Percentiles rank a stretch among this genome's conserved stretches.
Conservation (phyloP, 1,140 invertebrate genomes). For the Scylla paramamosain region DNA sequence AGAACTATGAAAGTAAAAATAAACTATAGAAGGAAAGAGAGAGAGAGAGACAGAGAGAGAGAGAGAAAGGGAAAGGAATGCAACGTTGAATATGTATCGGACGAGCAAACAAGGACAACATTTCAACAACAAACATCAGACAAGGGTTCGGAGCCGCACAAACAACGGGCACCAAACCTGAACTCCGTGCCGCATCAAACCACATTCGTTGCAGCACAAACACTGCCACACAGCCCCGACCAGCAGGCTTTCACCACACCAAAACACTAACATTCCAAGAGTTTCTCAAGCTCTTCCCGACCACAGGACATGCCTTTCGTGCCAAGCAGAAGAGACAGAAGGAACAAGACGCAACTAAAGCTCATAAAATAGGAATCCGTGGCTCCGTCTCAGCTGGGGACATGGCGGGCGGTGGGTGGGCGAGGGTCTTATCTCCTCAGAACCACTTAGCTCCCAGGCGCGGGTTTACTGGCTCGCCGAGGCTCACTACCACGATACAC, state of each 20-base stretch:
- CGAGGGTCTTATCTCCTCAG: conserved; percentile 11
- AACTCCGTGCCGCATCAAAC: background rate
- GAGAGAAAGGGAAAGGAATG: background rate
- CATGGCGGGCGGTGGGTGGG: background rate
- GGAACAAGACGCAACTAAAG: conserved; percentile 8
- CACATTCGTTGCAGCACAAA: background rate
- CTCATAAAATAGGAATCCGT: conserved; percentile 22
- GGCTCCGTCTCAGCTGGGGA: conserved; percentile 8
- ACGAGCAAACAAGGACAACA: background rate
- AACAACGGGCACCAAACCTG: background rate
- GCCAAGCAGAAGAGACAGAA: conserved; percentile 2
- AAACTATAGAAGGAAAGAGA: background rate
- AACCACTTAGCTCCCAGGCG: conserved; percentile 2
- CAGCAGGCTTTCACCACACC: background rate
- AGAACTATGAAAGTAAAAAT: background rate
- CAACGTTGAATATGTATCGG: background rate
- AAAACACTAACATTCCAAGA: background rate
- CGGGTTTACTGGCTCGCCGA: background rate
- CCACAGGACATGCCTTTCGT: conserved; percentile 9
- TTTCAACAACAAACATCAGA: conserved; percentile 10
- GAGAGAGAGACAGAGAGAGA: background rate
- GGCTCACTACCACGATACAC: background rate
- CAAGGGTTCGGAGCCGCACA: background rate
- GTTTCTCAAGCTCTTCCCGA: conserved; percentile 11
- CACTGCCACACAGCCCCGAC: background rate